Conservation (phyloP, 2,797 vertebrate species). For the Muraenolepis orangiensis region DNA sequence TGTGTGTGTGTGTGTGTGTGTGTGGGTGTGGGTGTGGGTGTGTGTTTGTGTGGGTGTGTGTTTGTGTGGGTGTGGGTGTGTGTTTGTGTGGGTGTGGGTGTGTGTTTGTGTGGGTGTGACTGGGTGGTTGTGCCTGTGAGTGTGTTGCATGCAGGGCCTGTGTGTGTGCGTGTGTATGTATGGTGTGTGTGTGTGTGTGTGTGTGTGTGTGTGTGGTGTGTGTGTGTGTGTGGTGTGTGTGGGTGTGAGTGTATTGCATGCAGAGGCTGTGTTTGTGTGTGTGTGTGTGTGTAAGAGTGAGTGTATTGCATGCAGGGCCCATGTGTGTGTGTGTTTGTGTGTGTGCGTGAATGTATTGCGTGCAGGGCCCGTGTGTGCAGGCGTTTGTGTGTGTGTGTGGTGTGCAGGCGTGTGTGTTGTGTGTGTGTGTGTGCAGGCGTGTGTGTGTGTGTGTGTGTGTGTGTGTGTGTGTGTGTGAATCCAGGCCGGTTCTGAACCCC, state of each 20-base stretch:
- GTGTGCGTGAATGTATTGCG: neutral
- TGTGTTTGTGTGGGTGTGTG: constrained; percentile 5
- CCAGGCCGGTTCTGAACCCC: constrained; percentile 39
- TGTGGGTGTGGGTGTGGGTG: neutral
- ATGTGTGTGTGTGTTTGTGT: too few species aligned
- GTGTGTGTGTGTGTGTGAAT: constrained; percentile 9
- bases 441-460: neutral
- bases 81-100: neutral
- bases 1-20: constrained; percentile 3
- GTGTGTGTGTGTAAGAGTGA: constrained; percentile 5
- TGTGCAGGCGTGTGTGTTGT: neutral
- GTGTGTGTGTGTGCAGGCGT: constrained; percentile 1
- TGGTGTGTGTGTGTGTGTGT: neutral
- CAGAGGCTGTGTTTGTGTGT: too few species aligned
- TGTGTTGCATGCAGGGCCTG: neutral
- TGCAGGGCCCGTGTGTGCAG: neutral
- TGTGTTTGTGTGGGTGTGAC: constrained; percentile 1
- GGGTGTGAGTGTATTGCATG: too few species aligned
- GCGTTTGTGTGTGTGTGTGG: neutral
- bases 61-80: neutral
- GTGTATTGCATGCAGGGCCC: too few species aligned
- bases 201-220: neutral
- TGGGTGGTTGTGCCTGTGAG: neutral
- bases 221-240: neutral
- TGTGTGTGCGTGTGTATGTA: neutral